phyloP scores from a whole-genome alignment of 2,113 vertebrate genomes.

The Brachypteracias leptosomus region DNA sequence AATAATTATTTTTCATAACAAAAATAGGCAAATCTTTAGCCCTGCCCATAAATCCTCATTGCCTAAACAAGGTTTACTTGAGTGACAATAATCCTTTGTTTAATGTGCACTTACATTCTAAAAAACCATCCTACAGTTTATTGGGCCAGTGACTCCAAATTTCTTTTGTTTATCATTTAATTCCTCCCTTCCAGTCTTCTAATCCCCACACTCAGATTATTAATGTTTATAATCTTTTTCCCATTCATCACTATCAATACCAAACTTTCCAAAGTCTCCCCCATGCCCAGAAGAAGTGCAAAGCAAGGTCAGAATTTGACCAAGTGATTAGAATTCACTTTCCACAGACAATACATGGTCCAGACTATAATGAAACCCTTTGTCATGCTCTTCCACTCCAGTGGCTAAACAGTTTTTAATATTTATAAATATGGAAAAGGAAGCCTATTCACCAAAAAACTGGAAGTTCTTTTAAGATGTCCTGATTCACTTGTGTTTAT shows the following conservation, averaged over 20 bases:
- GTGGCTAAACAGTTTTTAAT: neutral
- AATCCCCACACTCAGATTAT: neutral
- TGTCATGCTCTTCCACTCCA: neutral
- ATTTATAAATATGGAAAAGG: neutral
- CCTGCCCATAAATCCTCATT: neutral
- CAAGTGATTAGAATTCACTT: neutral
- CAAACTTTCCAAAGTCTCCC: neutral
- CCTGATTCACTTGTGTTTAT: neutral
- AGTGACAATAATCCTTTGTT: neutral
- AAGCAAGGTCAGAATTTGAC: neutral
- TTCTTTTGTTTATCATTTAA: neutral
- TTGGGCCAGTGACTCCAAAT: neutral
- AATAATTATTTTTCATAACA: neutral
- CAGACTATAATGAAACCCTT: neutral
- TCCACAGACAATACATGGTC: neutral
- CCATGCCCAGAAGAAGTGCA: neutral
- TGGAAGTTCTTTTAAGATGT: neutral
- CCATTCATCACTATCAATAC: neutral
- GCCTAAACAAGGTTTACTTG: neutral
- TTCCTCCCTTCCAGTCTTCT: neutral
- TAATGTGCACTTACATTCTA: neutral
- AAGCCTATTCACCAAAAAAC: neutral
- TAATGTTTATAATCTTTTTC: neutral
- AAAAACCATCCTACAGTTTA: neutral
- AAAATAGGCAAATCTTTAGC: neutral